These are phyloP conservation scores for Nibea albiflora DNA, from an alignment of 2,113 vertebrate species.

Conservation along the genomic window DNA sequence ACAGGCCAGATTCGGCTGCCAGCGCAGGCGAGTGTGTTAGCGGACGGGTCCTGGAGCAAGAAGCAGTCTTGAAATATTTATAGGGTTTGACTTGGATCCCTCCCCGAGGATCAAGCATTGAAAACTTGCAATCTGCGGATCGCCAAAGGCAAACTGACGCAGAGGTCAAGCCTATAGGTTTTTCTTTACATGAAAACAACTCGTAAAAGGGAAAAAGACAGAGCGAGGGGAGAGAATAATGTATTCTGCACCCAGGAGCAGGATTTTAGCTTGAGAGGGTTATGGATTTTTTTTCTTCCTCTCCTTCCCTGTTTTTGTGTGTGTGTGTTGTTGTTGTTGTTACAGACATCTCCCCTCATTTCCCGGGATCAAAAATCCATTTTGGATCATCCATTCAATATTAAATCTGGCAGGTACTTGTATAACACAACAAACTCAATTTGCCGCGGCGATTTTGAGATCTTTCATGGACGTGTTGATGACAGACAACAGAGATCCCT, in stretches of 20 bases:
- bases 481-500: conserved; percentile 80
- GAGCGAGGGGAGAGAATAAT: conserved; percentile 75
- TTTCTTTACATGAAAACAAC: conserved; percentile 92
- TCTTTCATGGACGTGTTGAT: conserved; percentile 82
- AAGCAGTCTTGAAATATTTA: conserved; percentile 91
- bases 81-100: conserved; percentile 87
- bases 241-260: conserved; percentile 81
- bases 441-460: conserved; percentile 85
- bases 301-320: conserved; percentile 54
- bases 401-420: conserved; percentile 89
- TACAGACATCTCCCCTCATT: conserved; percentile 87
- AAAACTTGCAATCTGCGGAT: conserved; percentile 87
- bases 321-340: conserved; percentile 58
- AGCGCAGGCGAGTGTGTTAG: conserved; percentile 68
- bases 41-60: conserved; percentile 76
- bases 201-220: conserved; percentile 76
- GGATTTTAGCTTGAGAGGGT: conserved; percentile 84
- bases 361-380: conserved; percentile 88
- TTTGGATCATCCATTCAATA: conserved; percentile 86
- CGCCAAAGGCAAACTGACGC: conserved; percentile 86
- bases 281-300: conserved; percentile 78
- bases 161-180: conserved; percentile 89
- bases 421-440: conserved; percentile 89
- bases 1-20: conserved; percentile 66
- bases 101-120: conserved; percentile 85